Conservation (phyloP, 2,888 invertebrate genomes). For the Rhaphigaster nebulosa region DNA sequence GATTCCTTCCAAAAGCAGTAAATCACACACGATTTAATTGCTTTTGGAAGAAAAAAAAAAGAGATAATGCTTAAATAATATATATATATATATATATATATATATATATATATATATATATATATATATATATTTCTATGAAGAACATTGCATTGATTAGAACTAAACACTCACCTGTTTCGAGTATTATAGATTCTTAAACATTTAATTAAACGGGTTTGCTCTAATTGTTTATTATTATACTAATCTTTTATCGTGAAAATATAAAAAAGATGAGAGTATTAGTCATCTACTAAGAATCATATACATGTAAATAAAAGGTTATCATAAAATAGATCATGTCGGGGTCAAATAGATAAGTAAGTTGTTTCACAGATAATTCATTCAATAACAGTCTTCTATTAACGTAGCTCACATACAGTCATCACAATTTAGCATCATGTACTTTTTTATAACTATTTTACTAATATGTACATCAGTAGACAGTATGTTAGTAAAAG, state of each 20-base stretch:
- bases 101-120: too few species aligned
- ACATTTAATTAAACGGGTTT: neutral
- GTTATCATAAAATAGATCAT: slow-evolving; percentile 38
- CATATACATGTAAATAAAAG: neutral
- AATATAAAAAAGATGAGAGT: neutral
- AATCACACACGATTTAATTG: too few species aligned
- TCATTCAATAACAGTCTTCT: neutral
- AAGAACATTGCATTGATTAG: neutral
- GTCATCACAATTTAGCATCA: neutral
- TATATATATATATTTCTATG: too few species aligned
- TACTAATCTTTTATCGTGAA: neutral
- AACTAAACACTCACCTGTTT: neutral
- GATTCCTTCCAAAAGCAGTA: too few species aligned
- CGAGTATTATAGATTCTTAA: neutral
- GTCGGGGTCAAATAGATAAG: slow-evolving; percentile 33
- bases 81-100: too few species aligned
- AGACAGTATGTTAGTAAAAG: slow-evolving; percentile 60
- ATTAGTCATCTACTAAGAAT: slow-evolving; percentile 31
- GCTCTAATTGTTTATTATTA: neutral
- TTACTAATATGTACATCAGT: slow-evolving; percentile 37
- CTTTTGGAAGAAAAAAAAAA: too few species aligned
- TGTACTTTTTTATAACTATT: neutral
- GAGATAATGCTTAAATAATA: too few species aligned
- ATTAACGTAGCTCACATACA: neutral
- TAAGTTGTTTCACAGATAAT: neutral